Base-by-base conservation (phyloP, 2,797 vertebrate genomes). In the Melanotaenia boesemani region DNA sequence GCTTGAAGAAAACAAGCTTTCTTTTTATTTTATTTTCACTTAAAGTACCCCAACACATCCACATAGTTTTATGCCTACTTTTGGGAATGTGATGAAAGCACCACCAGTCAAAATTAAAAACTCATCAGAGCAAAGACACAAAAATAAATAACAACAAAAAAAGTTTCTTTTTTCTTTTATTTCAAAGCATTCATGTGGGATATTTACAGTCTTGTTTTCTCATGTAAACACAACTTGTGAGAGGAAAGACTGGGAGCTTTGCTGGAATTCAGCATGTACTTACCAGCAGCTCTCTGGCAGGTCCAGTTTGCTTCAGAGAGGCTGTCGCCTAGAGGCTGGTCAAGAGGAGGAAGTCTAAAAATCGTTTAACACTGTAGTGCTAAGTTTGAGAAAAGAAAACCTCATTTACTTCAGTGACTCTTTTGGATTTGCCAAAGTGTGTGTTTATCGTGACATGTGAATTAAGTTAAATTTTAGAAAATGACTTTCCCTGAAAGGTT, bases 241-340 rank as follows among this genome's bases (percentile, higher is more conserved):
- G 83, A 76, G 79, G 77, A 67, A 78, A 83, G 82, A 76, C 70
- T 68, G 63, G 62, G 76, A 90, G 80, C 84, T 85, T 67, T 80
- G 81, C 70, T 89, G 87, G 87, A 93, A 95, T 94, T 93, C 91
- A 88, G 55, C 93, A 86, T 89, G 81, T 92, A 88, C 89, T 84
- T 90, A 91, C 86, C 82, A 91, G 59, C 79, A 72, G 70, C 71
- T 73, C 30, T 68, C 44, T 28, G 54, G 30, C 52, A 39, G 65
- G 41, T 5, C 66, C 65, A 48, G 72, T 74, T 48, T 72, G 67
- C 63, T 54, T 85, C 67, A 1, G 59, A 63, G 55, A 46, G 46
- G 74, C 83, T 83, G 75, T 80, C 88, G 66, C 39, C 74, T 85
- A 72, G 41, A 59, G 67, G 39, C 56, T 8, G 64, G 32, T 65